Conservation (phyloP, 1,140 invertebrate species). For the Drosophila mauritiana region DNA sequence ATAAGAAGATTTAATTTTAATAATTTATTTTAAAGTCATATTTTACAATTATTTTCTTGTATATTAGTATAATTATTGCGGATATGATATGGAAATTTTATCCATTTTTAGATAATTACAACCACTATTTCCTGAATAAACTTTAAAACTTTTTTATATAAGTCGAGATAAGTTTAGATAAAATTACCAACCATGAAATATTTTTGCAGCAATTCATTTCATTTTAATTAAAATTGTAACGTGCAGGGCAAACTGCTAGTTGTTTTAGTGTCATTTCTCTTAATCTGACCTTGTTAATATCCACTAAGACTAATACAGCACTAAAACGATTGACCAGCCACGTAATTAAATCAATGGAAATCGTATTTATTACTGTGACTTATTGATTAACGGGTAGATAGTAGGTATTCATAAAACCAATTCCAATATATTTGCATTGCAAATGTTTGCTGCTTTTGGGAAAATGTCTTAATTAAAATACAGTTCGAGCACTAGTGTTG, state of each 20-base stretch:
- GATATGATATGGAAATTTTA: no score
- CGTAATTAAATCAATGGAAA: constrained; percentile 33
- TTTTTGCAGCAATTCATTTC: constrained; percentile 19
- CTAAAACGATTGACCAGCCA: constrained; percentile 2
- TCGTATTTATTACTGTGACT: constrained; percentile 28
- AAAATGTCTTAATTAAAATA: constrained; percentile 59
- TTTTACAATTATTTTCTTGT: no score
- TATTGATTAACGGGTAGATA: constrained; percentile 7
- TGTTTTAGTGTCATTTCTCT: constrained; percentile 13
- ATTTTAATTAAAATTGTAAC: constrained; percentile 55
- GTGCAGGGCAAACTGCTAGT: not conserved
- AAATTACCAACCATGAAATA: constrained; percentile 60
- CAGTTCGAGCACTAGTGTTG: constrained; percentile 29
- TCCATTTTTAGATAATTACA: no score
- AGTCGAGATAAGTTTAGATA: no score
- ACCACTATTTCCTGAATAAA: no score
- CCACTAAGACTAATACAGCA: constrained; percentile 21
- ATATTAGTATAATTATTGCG: no score
- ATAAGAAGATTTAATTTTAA: no score
- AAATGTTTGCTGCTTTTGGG: constrained; percentile 16
- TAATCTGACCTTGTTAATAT: not conserved
- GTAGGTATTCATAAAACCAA: constrained; percentile 14
- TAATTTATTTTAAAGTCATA: no score
- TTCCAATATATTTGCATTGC: constrained; percentile 39
- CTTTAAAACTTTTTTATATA: no score